Base-by-base conservation (phyloP, 2,888 invertebrate genomes). In the Cryptocheilus praepositus region DNA sequence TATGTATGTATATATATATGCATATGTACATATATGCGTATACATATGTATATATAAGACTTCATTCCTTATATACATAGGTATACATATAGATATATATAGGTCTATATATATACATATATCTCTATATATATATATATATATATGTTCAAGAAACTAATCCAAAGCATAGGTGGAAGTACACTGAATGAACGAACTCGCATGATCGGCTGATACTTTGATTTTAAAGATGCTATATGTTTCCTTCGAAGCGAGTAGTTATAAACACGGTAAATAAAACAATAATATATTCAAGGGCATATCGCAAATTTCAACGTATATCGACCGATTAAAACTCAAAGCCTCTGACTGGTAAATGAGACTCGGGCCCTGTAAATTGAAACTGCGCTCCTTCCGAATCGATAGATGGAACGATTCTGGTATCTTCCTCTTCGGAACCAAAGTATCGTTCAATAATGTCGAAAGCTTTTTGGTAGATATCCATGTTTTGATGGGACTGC, bases 381-480 rank as follows among this genome's bases (percentile, higher is more conserved):
- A 89, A 96, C 83, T 92, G 92, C 81, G 92, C 92, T 85, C 94
- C 95, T 86, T 95, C 94, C 3, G 92, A 92, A 70, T 95, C 94
- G 22, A 94, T 93, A 13, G 92, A 90, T 0, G 96, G 97, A 44
- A 95, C 96, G 11, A 96, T 92, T 60, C 94, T 92, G 0, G 93
- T 90, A 82, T 96, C 96, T 79, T 96, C 96, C 85, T 97, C 97
- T 84, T 96, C 96, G n/a, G 95, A 94, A 18, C 96, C 95, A 88
- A 98, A 99, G 90, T 95, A 98, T 86, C 94, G 95, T 89, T 98
- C 98, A 83, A 99, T 98, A 80, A 99, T 97, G 88, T 97, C 96
- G 88, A 96, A 98, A 59, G 98, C 96, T 90, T 98, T 98, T 89
- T 97, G 95, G 90, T 98, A 99, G 79, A 99, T 97, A 82, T 98